Conservation (phyloP, 2,797 vertebrate species). For the Notamacropus eugenii region DNA sequence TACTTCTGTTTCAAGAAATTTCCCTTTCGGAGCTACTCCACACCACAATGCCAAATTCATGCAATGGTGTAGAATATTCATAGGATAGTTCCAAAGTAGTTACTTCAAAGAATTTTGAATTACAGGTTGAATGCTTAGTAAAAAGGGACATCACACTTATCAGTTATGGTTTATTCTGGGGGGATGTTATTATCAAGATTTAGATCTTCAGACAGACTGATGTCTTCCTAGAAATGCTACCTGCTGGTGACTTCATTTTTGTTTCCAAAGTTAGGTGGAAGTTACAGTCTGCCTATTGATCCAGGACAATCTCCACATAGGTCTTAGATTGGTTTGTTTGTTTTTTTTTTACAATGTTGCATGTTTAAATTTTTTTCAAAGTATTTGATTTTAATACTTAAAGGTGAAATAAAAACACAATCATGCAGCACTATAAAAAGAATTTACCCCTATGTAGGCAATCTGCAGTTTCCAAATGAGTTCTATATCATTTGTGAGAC, state of each 20-base stretch:
- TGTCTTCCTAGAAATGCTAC: neutral
- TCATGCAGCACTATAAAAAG: constrained; percentile 7
- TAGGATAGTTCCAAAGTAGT: neutral
- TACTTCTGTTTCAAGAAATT: neutral
- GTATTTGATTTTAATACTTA: neutral
- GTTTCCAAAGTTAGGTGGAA: neutral
- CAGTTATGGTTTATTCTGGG: neutral
- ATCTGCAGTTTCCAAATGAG: neutral
- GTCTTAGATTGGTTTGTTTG: neutral
- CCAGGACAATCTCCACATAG: neutral
- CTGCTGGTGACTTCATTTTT: neutral
- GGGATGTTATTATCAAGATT: neutral
- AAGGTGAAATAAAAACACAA: neutral
- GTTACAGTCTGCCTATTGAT: neutral
- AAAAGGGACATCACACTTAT: neutral
- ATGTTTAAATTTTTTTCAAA: neutral
- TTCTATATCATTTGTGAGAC: neutral
- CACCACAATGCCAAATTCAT: neutral
- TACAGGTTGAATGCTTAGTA: neutral
- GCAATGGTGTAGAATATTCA: neutral
- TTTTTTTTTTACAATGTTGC: neutral
- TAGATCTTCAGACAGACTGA: neutral
- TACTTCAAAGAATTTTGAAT: neutral
- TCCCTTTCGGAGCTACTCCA: neutral
- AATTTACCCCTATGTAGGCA: neutral